Conservation (phyloP, 92 coral and sea anemone genomes). For the Meandrina meandrites region DNA sequence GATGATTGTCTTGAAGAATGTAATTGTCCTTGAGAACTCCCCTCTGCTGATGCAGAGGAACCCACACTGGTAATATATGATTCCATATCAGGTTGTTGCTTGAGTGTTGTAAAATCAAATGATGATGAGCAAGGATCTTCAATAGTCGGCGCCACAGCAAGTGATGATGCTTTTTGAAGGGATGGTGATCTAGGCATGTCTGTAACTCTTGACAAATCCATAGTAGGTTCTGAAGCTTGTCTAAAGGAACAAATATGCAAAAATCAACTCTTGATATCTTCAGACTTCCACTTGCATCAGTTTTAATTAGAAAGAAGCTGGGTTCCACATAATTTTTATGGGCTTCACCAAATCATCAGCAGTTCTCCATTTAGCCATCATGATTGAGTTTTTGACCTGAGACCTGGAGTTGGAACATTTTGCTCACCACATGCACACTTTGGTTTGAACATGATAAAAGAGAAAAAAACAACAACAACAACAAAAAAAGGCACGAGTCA, state of each 20-base stretch:
- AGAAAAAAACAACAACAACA: no score
- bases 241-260: neutral
- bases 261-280: neutral
- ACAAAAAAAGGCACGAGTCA: no score
- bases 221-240: constrained; percentile 32
- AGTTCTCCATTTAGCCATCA: no score
- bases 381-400: no score
- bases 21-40: neutral
- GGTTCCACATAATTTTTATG: no score
- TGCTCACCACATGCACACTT: no score
- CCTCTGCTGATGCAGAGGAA: neutral
- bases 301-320: neutral
- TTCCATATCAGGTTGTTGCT: neutral
- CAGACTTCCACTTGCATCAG: neutral
- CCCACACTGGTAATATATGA: neutral
- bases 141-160: constrained; percentile 31
- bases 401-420: no score
- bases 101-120: neutral
- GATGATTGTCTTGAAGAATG: neutral
- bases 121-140: constrained; percentile 29
- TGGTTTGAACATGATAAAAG: no score
- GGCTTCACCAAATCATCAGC: no score
- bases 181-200: neutral
- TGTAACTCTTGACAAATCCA: neutral
- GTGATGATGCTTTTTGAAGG: constrained; percentile 34